Percentiles rank a stretch among this genome's conserved stretches.
These are phyloP conservation scores for human DNA, from an alignment of 2,113 vertebrate genomes.

Conservation along the genomic window DNA sequence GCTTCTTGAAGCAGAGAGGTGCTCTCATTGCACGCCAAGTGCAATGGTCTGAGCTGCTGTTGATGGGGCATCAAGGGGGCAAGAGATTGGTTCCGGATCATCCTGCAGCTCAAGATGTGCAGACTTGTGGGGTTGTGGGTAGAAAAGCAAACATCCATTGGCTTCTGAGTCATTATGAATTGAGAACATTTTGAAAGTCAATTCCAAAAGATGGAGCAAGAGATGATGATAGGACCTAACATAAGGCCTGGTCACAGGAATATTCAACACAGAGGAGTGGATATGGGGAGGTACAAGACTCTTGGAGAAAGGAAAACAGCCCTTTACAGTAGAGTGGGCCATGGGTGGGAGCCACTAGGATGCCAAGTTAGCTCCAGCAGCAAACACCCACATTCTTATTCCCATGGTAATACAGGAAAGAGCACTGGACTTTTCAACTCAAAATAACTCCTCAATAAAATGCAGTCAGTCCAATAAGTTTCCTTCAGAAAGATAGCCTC, in stretches of 20 bases:
- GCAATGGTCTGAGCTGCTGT: too few species aligned
- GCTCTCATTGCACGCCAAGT: not conserved
- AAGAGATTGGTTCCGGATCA: fast-evolving
- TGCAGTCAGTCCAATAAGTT: fast-evolving
- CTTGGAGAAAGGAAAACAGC: not conserved
- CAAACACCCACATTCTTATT: not conserved
- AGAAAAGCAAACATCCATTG: not conserved
- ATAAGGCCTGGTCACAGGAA: not conserved
- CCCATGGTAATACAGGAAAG: not conserved
- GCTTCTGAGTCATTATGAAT: not conserved
- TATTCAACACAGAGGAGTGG: not conserved
- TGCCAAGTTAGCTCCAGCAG: not conserved
- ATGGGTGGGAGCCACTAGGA: not conserved
- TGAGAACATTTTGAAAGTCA: not conserved
- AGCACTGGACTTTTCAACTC: not conserved
- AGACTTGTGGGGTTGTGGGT: not conserved
- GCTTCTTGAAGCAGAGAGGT: not conserved
- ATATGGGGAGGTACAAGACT: not conserved
- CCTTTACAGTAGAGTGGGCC: not conserved
- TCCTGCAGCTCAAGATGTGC: not conserved
- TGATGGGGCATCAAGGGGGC: not conserved
- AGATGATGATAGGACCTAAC: not conserved
- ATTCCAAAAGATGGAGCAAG: not conserved
- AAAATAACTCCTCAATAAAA: not conserved
- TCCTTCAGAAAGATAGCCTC: not conserved